Conservation (phyloP, 2,888 invertebrate genomes). For the Hirtodrosophila alboralis region DNA sequence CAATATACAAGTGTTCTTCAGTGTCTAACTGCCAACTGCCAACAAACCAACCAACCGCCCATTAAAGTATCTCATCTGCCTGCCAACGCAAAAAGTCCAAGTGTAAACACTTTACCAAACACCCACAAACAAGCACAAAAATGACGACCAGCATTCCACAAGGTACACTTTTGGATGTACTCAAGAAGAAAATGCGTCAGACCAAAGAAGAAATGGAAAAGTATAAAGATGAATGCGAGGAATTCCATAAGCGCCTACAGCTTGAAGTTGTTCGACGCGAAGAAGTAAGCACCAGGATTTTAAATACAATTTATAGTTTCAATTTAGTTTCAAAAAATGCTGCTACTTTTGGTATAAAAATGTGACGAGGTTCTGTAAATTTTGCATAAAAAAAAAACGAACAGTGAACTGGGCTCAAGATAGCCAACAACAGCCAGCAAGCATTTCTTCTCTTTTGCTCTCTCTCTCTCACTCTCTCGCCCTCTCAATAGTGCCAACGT, state of each 20-base stretch:
- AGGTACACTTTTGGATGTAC: constrained; percentile 96
- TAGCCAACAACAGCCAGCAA: constrained; percentile 22
- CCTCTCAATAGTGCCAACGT: constrained; percentile 46
- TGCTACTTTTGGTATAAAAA: constrained; percentile 66
- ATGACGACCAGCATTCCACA: constrained; percentile 96
- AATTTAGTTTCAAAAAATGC: constrained; percentile 24
- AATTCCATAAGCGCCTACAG: constrained; percentile 97
- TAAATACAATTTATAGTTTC: constrained; percentile 9
- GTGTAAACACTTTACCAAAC: constrained; percentile 66
- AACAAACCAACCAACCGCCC: constrained; percentile 22
- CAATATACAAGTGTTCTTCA: constrained; percentile 61
- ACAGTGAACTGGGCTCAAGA: constrained; percentile 17
- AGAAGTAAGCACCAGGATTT: constrained; percentile 91
- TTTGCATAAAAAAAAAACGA: constrained; percentile 56
- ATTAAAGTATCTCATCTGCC: too few species aligned
- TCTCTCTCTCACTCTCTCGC: constrained; percentile 16
- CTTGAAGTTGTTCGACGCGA: constrained; percentile 98
- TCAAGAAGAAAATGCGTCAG: constrained; percentile 99
- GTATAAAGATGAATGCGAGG: constrained; percentile 98
- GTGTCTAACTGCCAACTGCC: constrained; percentile 36
- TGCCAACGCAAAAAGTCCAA: constrained; percentile 55
- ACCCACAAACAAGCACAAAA: constrained; percentile 71
- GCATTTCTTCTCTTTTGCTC: constrained; percentile 56
- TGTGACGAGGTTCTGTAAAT: constrained; percentile 30
- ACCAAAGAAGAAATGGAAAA: constrained; percentile 99